Percentiles rank a stretch among this genome's conserved stretches.
phyloP scores from a whole-genome alignment of 1,140 invertebrate species.

The Cardiocondyla obscurior region DNA sequence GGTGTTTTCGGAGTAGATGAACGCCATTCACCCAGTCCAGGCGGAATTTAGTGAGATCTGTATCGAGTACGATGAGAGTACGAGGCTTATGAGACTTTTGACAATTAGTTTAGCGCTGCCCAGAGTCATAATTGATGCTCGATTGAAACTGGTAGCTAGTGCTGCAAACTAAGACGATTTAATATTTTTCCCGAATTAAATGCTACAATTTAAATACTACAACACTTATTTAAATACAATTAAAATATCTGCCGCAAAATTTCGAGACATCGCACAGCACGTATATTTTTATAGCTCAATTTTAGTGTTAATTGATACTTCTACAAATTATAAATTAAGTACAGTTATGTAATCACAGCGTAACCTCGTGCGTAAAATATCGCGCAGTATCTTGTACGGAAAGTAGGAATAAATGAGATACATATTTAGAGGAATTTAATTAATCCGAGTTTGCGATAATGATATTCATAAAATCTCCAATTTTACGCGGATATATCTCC shows the following conservation, averaged over 20 bases:
- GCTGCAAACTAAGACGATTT: not conserved
- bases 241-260: not conserved
- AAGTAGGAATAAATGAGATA: not conserved
- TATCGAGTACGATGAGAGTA: not conserved
- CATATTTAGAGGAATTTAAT: conserved; percentile 10
- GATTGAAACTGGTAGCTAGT: not conserved
- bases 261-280: not conserved
- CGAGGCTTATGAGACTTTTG: not conserved
- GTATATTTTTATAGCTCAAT: not conserved
- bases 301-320: not conserved
- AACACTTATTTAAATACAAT: too few relatives aligned
- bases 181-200: not conserved
- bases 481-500: not conserved
- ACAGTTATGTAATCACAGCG: not conserved
- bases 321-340: not conserved
- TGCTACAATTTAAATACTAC: too few relatives aligned
- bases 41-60: not conserved
- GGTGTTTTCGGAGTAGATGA: conserved; percentile 6
- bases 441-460: not conserved
- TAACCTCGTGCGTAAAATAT: not conserved
- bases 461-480: not conserved
- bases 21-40: not conserved
- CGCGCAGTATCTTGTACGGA: not conserved
- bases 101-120: not conserved
- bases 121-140: not conserved